Percentiles rank a stretch among this genome's conserved stretches.
phyloP scores from a whole-genome alignment of 2,113 vertebrate genomes.

The Dasyprocta punctata region DNA sequence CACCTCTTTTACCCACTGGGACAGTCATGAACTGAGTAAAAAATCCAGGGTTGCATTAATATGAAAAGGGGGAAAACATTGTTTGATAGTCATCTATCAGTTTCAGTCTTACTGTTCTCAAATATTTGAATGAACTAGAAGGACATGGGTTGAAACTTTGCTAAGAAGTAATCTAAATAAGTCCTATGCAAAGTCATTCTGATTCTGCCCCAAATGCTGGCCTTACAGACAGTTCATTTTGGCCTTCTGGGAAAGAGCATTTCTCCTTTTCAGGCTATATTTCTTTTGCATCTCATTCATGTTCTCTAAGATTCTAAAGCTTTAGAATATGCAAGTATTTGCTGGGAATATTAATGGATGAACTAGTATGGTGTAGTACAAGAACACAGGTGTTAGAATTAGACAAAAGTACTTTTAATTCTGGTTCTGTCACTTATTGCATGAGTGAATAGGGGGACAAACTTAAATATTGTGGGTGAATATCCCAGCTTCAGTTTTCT shows the following conservation, averaged over 20 bases:
- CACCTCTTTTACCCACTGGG: fast-evolving
- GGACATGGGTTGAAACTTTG: background rate
- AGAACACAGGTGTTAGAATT: slow-evolving; percentile 6
- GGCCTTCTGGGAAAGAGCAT: background rate
- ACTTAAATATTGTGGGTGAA: background rate
- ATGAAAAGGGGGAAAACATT: background rate
- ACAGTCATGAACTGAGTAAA: background rate
- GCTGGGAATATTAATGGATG: slow-evolving; percentile 31
- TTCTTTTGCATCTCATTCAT: background rate
- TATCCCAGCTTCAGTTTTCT: slow-evolving; percentile 37
- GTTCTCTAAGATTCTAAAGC: slow-evolving; percentile 8
- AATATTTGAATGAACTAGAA: background rate
- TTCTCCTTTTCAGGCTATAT: background rate
- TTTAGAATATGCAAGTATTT: slow-evolving; percentile 19
- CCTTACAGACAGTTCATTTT: background rate
- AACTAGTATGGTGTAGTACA: background rate
- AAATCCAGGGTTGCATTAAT: background rate
- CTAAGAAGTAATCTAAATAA: slow-evolving; percentile 4
- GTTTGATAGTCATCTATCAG: background rate
- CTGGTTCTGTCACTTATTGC: background rate
- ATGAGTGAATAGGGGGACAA: background rate
- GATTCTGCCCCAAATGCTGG: background rate
- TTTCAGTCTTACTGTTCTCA: background rate
- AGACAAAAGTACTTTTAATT: slow-evolving; percentile 36
- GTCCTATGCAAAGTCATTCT: background rate